phyloP scores from a whole-genome alignment of 2,888 invertebrate genomes.

The Tanytarsus gracilentus region DNA sequence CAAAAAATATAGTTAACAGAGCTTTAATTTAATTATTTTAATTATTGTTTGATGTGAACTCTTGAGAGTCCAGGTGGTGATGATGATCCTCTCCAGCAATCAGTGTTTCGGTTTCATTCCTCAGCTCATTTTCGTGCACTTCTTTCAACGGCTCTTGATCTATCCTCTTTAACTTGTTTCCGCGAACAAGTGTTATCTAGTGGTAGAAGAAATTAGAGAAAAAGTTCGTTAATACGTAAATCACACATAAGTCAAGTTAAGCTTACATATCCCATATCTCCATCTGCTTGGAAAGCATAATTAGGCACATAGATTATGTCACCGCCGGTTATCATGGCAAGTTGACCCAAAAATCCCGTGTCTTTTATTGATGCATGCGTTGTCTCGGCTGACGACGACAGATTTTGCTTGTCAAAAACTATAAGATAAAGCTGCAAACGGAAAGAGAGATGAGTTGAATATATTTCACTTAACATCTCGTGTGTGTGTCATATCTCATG shows the following conservation, averaged over 20 bases:
- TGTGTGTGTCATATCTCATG: too few relatives aligned
- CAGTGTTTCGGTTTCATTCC: background rate
- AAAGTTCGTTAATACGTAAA: too few relatives aligned
- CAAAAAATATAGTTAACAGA: conserved; percentile 5
- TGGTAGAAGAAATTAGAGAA: background rate
- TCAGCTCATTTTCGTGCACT: conserved; percentile 17
- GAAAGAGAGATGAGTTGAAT: conserved; percentile 20
- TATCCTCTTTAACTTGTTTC: conserved; percentile 5
- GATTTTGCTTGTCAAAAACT: conserved; percentile 44
- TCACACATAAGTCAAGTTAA: conserved; percentile 1
- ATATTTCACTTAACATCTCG: background rate
- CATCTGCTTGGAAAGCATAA: conserved; percentile 39
- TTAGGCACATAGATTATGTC: conserved; percentile 43
- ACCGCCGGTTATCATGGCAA: conserved; percentile 44
- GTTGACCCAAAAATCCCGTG: conserved; percentile 43
- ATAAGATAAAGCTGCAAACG: conserved; percentile 43
- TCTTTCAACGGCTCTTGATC: conserved; percentile 14
- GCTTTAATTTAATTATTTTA: too few relatives aligned
- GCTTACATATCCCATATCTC: conserved; percentile 38
- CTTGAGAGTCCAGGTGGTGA: too few relatives aligned
- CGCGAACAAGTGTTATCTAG: conserved; percentile 10
- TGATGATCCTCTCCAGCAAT: background rate
- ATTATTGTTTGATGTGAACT: too few relatives aligned
- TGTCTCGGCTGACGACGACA: conserved; percentile 33
- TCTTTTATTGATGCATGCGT: background rate